A percentile compares a stretch with the other conserved stretches of the same genome.
Conservation (phyloP, 2,888 invertebrate species). For the Mythimna ferrago region DNA sequence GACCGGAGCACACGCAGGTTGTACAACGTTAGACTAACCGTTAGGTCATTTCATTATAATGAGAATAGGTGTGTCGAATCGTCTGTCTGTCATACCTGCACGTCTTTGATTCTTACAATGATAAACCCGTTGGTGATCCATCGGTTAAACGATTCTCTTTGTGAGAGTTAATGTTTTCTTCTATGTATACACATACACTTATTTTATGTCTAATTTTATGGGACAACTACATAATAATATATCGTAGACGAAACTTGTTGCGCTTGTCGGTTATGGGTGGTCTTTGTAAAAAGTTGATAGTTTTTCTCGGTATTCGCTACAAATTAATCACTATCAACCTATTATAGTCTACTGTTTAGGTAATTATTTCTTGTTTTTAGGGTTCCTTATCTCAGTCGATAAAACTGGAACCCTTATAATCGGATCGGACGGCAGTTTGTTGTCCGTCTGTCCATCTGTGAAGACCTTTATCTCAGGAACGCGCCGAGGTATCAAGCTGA, state of each 20-base stretch:
- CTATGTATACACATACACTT: slow-evolving; percentile 27
- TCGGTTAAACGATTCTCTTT: slow-evolving; percentile 46
- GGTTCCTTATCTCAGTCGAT: no score
- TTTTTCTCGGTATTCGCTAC: neutral
- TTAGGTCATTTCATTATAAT: slow-evolving; percentile 58
- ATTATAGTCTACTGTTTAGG: neutral
- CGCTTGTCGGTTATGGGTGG: slow-evolving; percentile 21
- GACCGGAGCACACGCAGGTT: slow-evolving; percentile 21
- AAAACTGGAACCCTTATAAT: no score
- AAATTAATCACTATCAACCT: neutral
- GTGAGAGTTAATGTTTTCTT: slow-evolving; percentile 31
- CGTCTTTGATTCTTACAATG: slow-evolving; percentile 53
- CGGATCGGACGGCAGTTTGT: no score
- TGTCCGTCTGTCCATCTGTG: no score
- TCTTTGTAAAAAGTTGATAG: slow-evolving; percentile 1
- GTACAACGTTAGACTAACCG: slow-evolving; percentile 39
- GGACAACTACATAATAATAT: neutral
- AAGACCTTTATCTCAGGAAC: no score
- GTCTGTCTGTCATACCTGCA: slow-evolving; percentile 49
- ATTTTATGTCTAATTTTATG: slow-evolving; percentile 41
- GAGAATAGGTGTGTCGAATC: slow-evolving; percentile 52
- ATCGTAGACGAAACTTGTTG: slow-evolving; percentile 32
- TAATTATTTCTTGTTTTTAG: neutral
- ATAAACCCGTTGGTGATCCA: slow-evolving; percentile 37
- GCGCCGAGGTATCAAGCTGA: no score